These are phyloP conservation scores for Aplochiton taeniatus DNA, from an alignment of 2,797 vertebrate genomes.

Conservation along the genomic window DNA sequence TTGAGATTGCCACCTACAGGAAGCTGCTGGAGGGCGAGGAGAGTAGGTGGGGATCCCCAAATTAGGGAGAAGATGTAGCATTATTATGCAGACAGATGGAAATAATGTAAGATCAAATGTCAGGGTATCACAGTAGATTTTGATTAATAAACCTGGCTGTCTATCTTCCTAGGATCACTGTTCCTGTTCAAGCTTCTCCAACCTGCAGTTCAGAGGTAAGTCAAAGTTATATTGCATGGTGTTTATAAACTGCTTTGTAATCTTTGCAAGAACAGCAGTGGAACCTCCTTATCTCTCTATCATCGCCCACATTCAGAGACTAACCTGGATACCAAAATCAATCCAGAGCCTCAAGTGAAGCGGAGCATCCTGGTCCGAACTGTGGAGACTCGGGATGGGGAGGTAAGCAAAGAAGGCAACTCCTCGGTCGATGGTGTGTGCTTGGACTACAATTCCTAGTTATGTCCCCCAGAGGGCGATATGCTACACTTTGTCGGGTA, in stretches of 20 bases:
- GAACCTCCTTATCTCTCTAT: neutral
- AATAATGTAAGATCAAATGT: neutral
- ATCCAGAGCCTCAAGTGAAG: constrained; percentile 83
- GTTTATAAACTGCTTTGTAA: too few relatives aligned
- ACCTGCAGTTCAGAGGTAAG: constrained; percentile 88
- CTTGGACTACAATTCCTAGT: constrained; percentile 26
- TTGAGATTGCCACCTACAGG: constrained; percentile 92
- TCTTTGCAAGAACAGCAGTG: neutral
- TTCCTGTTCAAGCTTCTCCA: constrained; percentile 90
- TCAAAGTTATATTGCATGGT: neutral
- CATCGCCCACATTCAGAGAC: constrained; percentile 72
- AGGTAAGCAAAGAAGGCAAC: constrained; percentile 70
- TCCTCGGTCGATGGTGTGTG: neutral
- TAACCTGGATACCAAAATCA: constrained; percentile 81
- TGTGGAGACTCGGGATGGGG: constrained; percentile 89
- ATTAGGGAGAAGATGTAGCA: neutral
- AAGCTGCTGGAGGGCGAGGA: constrained; percentile 94
- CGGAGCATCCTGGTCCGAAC: constrained; percentile 90
- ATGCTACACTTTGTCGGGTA: constrained; percentile 28
- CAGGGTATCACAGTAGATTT: neutral
- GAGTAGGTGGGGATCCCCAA: constrained; percentile 77
- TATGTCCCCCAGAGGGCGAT: constrained; percentile 56
- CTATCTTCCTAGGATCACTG: constrained; percentile 79
- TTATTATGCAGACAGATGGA: neutral
- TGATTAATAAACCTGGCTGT: neutral